Evolutionary conservation across 2,113 vertebrate species (phyloP).

Genomic region (Notiomystis cincta): DNA sequence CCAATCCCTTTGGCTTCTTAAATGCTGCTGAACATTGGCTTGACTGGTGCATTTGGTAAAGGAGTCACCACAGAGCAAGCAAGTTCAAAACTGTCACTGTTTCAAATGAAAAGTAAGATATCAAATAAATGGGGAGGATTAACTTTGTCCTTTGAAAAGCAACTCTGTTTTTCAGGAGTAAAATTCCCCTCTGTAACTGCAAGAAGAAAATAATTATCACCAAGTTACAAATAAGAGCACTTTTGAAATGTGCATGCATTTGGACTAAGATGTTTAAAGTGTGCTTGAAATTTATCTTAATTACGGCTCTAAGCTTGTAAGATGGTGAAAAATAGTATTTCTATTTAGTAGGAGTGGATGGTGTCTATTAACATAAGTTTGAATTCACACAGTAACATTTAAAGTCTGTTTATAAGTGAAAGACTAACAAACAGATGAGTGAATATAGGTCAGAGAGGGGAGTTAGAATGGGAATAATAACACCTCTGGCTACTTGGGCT

Average conservation of each 20-base stretch:
- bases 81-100: neutral
- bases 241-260: neutral
- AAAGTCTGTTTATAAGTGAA: conserved; percentile 23
- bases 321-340: conserved; percentile 33
- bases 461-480: neutral
- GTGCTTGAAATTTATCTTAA: neutral
- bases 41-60: neutral
- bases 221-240: neutral
- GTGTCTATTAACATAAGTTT: conserved; percentile 2
- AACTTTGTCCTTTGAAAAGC: neutral
- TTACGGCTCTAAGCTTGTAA: neutral
- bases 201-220: neutral
- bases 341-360: conserved; percentile 1
- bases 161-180: neutral
- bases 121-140: neutral
- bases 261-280: neutral
- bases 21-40: neutral
- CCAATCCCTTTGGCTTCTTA: neutral
- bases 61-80: neutral
- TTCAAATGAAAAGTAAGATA: neutral
- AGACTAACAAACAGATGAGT: neutral
- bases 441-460: conserved; percentile 1
- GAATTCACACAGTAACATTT: conserved; percentile 7
- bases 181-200: neutral
- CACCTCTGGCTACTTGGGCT: neutral